These are phyloP conservation scores for Enteromius treurensis DNA, from an alignment of 2,797 vertebrate species.

Conservation along the genomic window DNA sequence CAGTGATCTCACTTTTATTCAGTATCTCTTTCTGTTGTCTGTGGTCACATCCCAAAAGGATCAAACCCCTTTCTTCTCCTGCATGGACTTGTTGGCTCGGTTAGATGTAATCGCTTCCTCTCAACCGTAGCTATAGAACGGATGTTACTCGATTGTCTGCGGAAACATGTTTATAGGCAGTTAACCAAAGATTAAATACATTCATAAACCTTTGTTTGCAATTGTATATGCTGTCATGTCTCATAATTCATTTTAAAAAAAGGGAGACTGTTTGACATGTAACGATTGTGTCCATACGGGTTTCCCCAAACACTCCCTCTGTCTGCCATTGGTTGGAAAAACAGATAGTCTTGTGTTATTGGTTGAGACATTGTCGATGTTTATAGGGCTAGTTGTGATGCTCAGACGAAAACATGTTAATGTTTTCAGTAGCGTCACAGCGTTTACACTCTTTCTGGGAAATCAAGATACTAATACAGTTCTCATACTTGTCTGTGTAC, in stretches of 20 bases:
- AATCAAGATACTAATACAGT: not conserved
- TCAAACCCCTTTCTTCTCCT: slow-evolving; percentile 5
- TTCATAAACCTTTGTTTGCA: not conserved
- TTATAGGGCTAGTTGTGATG: not conserved
- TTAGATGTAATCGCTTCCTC: not conserved
- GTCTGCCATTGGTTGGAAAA: not conserved
- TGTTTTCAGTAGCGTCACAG: not conserved
- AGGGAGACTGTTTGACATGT: not conserved
- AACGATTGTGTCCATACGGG: not conserved
- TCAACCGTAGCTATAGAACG: not conserved
- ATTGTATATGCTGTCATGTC: not conserved
- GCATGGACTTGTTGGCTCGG: not conserved
- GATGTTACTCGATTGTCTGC: not conserved
- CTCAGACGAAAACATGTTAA: not conserved
- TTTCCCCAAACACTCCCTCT: not conserved
- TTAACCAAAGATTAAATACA: not conserved
- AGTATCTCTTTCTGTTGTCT: slow-evolving; percentile 1
- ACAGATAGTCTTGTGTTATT: not conserved
- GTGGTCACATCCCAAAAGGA: slow-evolving; percentile 1
- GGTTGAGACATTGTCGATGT: not conserved
- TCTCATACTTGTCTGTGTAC: not conserved
- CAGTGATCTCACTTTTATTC: not conserved
- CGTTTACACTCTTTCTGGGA: not conserved
- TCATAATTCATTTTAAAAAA: not conserved
- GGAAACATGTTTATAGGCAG: not conserved